Evolutionary conservation across 2,113 vertebrate species (phyloP).

Genomic region (Datnioides undecimradiatus): DNA sequence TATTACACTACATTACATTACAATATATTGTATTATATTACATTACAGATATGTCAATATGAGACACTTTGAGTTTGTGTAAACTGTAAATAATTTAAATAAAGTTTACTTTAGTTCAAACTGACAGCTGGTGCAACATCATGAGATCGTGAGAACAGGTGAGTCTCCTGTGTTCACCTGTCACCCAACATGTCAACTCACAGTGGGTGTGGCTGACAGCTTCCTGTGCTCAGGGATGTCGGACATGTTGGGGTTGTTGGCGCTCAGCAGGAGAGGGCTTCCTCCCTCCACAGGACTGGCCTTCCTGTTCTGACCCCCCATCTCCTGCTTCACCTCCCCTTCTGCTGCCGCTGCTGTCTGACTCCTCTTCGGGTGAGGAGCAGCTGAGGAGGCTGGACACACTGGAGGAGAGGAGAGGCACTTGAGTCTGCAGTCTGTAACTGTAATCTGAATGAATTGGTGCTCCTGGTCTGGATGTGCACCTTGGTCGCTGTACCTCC

Average conservation of each 20-base stretch:
- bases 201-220: constrained; percentile 14
- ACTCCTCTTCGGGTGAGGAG: constrained; percentile 23
- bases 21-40: too few relatives aligned
- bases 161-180: background rate
- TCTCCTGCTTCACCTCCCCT: constrained; percentile 31
- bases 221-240: constrained; percentile 47
- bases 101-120: too few relatives aligned
- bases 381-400: constrained; percentile 4
- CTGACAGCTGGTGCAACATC: too few relatives aligned
- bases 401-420: constrained; percentile 10
- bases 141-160: too few relatives aligned
- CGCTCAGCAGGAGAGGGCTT: constrained; percentile 42
- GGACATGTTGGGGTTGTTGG: constrained; percentile 53
- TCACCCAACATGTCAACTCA: constrained; percentile 27
- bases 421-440: background rate
- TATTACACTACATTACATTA: too few relatives aligned
- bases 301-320: constrained; percentile 20
- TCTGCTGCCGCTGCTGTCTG: constrained; percentile 13
- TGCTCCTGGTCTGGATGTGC: background rate
- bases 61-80: too few relatives aligned
- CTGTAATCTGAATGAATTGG: background rate
- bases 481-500: constrained; percentile 64
- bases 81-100: too few relatives aligned
- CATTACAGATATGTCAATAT: too few relatives aligned
- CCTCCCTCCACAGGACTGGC: constrained; percentile 27